A percentile compares a stretch with the other conserved stretches of the same genome.
Evolutionary conservation across 2,113 vertebrate genomes (phyloP).

Genomic region (Phoxinus phoxinus): DNA sequence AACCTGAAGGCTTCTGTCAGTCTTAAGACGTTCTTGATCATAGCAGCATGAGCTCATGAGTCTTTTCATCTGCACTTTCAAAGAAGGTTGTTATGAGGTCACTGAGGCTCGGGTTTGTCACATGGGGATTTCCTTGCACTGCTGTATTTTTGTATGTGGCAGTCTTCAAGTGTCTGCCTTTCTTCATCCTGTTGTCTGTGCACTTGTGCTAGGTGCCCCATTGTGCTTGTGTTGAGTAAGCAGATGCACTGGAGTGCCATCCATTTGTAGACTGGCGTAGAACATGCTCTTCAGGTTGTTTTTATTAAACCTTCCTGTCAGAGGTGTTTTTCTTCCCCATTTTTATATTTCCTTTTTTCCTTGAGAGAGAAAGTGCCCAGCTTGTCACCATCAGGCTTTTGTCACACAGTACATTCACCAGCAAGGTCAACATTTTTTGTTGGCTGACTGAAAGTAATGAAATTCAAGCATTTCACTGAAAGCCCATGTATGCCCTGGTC

Average conservation of each 20-base stretch:
- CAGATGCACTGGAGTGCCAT: slow-evolving; percentile 50
- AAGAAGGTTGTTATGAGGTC: slow-evolving; percentile 23
- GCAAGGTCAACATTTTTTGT: slow-evolving; percentile 64
- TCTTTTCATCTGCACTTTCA: slow-evolving; percentile 13
- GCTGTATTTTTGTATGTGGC: slow-evolving; percentile 28
- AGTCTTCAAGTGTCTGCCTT: slow-evolving; percentile 60
- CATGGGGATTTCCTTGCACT: neutral
- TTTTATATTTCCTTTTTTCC: slow-evolving; percentile 38
- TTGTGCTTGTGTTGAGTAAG: slow-evolving; percentile 65
- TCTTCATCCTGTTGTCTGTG: slow-evolving; percentile 58
- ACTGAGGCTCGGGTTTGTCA: slow-evolving; percentile 22
- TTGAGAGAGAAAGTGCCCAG: slow-evolving; percentile 38
- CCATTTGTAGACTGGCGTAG: slow-evolving; percentile 57
- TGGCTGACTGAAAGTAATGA: slow-evolving; percentile 64
- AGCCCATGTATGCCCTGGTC: neutral
- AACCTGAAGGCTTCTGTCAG: neutral
- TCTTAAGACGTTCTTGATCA: neutral
- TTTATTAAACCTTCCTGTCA: slow-evolving; percentile 55
- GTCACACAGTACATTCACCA: slow-evolving; percentile 53
- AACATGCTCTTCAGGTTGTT: slow-evolving; percentile 64
- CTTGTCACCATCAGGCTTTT: slow-evolving; percentile 30
- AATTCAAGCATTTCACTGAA: slow-evolving; percentile 53
- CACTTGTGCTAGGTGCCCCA: slow-evolving; percentile 60
- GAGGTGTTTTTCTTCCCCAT: neutral
- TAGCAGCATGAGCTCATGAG: slow-evolving; percentile 18